A percentile compares a stretch with the other conserved stretches of the same genome.
These are phyloP conservation scores for Rissa tridactyla DNA, from an alignment of 2,113 vertebrate species.

Conservation along the genomic window DNA sequence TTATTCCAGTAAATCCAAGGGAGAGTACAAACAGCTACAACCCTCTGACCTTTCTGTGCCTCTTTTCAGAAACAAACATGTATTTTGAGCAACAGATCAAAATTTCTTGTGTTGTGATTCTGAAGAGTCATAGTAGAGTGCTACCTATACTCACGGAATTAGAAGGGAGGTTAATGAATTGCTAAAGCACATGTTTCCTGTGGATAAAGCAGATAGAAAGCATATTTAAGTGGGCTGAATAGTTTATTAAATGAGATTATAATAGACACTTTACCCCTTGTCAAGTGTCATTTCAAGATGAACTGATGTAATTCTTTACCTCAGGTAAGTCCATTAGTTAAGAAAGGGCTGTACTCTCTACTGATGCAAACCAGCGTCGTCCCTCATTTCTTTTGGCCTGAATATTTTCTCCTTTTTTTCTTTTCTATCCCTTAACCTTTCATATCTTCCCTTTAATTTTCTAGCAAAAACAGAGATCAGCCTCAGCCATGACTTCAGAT, in stretches of 20 bases:
- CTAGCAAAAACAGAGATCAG: background rate
- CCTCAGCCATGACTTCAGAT: background rate
- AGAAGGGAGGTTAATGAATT: conserved; percentile 23
- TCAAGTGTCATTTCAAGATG: background rate
- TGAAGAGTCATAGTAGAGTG: background rate
- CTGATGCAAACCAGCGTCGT: background rate
- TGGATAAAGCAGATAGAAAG: background rate
- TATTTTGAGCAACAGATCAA: background rate
- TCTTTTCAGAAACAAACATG: background rate
- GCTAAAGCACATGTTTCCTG: background rate
- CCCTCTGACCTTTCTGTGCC: background rate
- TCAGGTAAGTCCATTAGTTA: background rate
- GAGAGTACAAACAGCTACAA: background rate
- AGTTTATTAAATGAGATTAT: conserved; percentile 16
- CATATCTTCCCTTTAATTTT: background rate
- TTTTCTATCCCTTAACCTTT: background rate
- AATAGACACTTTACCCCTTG: background rate
- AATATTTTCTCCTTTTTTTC: background rate
- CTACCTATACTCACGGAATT: background rate
- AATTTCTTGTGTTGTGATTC: background rate
- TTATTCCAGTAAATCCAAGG: conserved; percentile 16
- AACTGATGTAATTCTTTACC: background rate
- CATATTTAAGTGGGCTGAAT: background rate
- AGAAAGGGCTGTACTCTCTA: background rate
- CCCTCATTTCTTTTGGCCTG: background rate